A percentile compares a stretch with the other conserved stretches of the same genome.
Conservation (phyloP, 2,888 invertebrate species). For the Harpalus rufipes region DNA sequence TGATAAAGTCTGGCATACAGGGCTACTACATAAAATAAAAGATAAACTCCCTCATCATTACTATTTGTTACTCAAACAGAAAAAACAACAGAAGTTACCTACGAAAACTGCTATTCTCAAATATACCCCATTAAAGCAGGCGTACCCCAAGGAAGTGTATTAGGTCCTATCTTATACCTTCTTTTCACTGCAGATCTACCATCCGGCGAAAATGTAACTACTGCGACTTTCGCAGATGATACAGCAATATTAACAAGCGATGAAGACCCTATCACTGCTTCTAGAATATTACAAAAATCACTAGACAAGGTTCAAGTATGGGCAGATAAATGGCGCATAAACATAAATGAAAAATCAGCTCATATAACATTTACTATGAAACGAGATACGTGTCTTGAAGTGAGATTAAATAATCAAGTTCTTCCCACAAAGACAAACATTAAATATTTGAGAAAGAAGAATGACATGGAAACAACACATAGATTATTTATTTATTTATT, state of each 20-base stretch:
- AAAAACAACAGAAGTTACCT: constrained; percentile 55
- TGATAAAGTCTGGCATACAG: constrained; percentile 57
- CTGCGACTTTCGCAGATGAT: constrained; percentile 4
- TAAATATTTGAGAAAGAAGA: constrained; percentile 3
- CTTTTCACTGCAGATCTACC: constrained; percentile 58
- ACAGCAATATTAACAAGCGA: constrained; percentile 1
- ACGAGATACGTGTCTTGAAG: constrained; percentile 4
- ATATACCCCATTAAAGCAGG: constrained; percentile 59
- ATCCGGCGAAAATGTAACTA: not conserved
- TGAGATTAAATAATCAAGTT: not conserved
- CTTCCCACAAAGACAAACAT: not conserved
- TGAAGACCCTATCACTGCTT: constrained; percentile 61
- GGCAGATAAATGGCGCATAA: constrained; percentile 68
- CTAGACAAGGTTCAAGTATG: constrained; percentile 61
- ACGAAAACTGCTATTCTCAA: not conserved
- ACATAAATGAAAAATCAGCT: constrained; percentile 67
- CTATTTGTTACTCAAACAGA: constrained; percentile 59
- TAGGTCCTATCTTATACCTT: constrained; percentile 37
- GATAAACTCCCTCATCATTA: constrained; percentile 36
- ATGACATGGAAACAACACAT: not conserved
- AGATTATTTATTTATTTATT: too few species aligned
- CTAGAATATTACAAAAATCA: constrained; percentile 30
- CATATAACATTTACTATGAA: constrained; percentile 68
- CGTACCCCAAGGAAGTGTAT: constrained; percentile 54
- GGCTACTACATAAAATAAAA: constrained; percentile 65